Evolutionary conservation across 2,888 invertebrate genomes (phyloP).

Genomic region (Drosophila maculinotata): DNA sequence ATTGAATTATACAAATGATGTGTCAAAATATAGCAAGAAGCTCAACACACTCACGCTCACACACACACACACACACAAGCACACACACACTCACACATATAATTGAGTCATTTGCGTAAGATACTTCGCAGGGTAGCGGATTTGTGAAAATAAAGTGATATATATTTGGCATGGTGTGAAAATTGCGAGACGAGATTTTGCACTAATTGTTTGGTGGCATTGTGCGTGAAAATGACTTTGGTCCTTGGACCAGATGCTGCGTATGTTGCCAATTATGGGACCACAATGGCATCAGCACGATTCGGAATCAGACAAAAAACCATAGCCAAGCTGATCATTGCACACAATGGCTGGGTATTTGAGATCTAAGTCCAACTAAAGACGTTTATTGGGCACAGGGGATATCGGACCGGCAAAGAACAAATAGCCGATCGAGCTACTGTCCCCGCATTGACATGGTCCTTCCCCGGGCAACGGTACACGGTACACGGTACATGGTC

Average conservation of each 20-base stretch:
- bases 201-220: constrained; percentile 39
- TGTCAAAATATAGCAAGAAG: constrained; percentile 33
- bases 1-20: constrained; percentile 36
- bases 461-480: not conserved
- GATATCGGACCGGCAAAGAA: constrained; percentile 11
- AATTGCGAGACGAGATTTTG: constrained; percentile 36
- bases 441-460: constrained; percentile 5
- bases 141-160: constrained; percentile 35
- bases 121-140: constrained; percentile 7
- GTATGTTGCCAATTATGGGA: constrained; percentile 63
- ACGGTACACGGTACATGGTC: not conserved
- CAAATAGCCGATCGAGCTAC: constrained; percentile 16
- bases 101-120: constrained; percentile 38
- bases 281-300: constrained; percentile 37
- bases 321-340: constrained; percentile 42
- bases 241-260: constrained; percentile 13
- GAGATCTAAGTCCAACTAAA: constrained; percentile 31
- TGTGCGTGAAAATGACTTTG: constrained; percentile 40
- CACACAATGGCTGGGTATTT: constrained; percentile 8
- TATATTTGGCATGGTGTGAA: constrained; percentile 51
- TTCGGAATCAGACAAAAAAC: constrained; percentile 1
- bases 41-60: constrained; percentile 1
- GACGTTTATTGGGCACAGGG: constrained; percentile 25
- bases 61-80: not conserved
- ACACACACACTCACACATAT: constrained; percentile 4